Percentiles rank a stretch among this genome's conserved stretches.
These are phyloP conservation scores for Centropus bengalensis DNA, from an alignment of 2,113 vertebrate genomes.

Conservation along the genomic window DNA sequence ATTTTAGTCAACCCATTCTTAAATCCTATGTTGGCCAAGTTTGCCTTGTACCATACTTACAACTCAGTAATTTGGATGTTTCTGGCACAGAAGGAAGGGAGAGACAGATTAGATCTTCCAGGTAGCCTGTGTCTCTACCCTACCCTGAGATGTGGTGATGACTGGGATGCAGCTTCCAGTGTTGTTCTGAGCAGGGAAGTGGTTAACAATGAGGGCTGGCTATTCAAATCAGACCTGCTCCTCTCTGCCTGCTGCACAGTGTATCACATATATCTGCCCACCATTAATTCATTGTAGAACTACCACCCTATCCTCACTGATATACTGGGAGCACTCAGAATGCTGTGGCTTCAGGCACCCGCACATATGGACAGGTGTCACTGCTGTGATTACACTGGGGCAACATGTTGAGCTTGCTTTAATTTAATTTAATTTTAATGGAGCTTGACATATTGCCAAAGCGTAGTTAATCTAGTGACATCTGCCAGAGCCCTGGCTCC, in stretches of 20 bases:
- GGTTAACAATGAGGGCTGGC: not conserved
- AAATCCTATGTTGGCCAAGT: not conserved
- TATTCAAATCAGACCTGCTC: not conserved
- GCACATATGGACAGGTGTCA: slow-evolving; percentile 3
- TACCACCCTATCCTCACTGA: not conserved
- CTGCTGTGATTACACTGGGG: not conserved
- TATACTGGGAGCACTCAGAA: not conserved
- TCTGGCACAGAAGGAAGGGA: not conserved
- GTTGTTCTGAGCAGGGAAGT: not conserved
- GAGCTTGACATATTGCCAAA: slow-evolving; percentile 33
- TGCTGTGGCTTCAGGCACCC: not conserved
- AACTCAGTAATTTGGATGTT: not conserved
- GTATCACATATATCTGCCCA: not conserved
- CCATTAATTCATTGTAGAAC: not conserved
- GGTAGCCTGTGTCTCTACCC: not conserved
- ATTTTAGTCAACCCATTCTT: not conserved
- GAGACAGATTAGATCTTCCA: not conserved
- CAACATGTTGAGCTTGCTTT: not conserved
- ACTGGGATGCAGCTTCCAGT: not conserved
- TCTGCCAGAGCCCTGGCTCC: slow-evolving; percentile 18
- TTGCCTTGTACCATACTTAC: not conserved
- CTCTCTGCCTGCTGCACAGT: not conserved
- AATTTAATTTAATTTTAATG: slow-evolving; percentile 64
- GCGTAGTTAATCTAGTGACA: slow-evolving; percentile 33
- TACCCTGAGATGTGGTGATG: not conserved